Evolutionary conservation across 2,888 invertebrate genomes (phyloP).

Genomic region (Embidobia sp.): DNA sequence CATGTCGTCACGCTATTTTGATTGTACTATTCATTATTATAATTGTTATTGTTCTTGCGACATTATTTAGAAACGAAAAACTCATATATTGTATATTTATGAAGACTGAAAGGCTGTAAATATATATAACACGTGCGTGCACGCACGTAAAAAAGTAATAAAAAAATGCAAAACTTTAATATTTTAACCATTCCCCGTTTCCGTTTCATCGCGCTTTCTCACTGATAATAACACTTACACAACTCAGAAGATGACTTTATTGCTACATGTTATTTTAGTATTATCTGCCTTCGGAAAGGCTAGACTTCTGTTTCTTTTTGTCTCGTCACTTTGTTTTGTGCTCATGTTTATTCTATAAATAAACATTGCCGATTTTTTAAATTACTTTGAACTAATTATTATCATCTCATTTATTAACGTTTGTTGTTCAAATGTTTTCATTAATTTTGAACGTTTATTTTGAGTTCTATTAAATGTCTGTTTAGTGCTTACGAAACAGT

Average conservation of each 20-base stretch:
- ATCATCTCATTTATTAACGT: neutral
- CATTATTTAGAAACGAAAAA: slow-evolving; percentile 44
- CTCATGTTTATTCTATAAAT: neutral
- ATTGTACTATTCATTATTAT: no score
- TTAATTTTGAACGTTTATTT: no score
- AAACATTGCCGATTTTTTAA: neutral
- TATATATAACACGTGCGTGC: slow-evolving; percentile 68
- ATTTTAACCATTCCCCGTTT: slow-evolving; percentile 51
- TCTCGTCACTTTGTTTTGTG: slow-evolving; percentile 2
- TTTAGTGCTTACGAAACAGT: no score
- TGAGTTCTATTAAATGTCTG: no score
- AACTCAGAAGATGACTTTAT: slow-evolving; percentile 35
- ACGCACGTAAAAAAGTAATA: slow-evolving; percentile 68
- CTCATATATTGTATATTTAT: slow-evolving; percentile 78
- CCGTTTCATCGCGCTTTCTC: slow-evolving; percentile 40
- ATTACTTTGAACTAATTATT: neutral
- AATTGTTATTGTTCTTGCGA: slow-evolving; percentile 71
- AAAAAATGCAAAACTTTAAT: slow-evolving; percentile 65
- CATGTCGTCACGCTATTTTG: no score
- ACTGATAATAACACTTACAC: slow-evolving; percentile 24
- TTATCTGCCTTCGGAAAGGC: slow-evolving; percentile 12
- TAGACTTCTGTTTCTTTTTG: slow-evolving; percentile 2
- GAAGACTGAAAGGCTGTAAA: slow-evolving; percentile 81
- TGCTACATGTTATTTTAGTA: slow-evolving; percentile 19
- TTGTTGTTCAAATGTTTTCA: no score